phyloP scores from a whole-genome alignment of 2,888 invertebrate genomes.

The Kuschelorhynchus macadamiae region DNA sequence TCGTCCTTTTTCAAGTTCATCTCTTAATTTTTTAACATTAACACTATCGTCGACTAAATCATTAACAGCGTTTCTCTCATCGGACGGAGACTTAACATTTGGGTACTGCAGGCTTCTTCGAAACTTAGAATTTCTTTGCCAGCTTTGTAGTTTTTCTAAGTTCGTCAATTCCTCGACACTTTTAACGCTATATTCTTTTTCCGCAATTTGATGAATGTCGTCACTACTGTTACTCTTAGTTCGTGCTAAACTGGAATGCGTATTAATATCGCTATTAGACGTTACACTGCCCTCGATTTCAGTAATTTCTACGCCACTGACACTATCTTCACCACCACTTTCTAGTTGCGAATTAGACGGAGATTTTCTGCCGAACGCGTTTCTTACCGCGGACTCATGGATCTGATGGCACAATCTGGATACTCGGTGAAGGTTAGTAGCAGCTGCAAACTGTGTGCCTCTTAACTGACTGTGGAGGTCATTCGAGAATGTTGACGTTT shows the following conservation, averaged over 20 bases:
- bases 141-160: constrained; percentile 69
- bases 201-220: constrained; percentile 64
- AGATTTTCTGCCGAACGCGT: constrained; percentile 60
- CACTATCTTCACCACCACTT: constrained; percentile 60
- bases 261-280: constrained; percentile 37
- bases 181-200: constrained; percentile 58
- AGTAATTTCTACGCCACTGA: constrained; percentile 58
- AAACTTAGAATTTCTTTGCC: constrained; percentile 77
- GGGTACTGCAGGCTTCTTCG: constrained; percentile 79
- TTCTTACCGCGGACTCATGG: constrained; percentile 67
- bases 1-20: constrained; percentile 72
- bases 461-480: constrained; percentile 50
- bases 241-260: constrained; percentile 58
- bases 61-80: constrained; percentile 53
- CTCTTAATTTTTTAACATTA: constrained; percentile 71
- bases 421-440: constrained; percentile 66
- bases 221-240: constrained; percentile 71
- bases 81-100: constrained; percentile 64
- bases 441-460: constrained; percentile 57
- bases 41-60: constrained; percentile 70
- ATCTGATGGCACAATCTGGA: constrained; percentile 69
- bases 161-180: constrained; percentile 64
- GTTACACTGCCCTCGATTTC: constrained; percentile 59
- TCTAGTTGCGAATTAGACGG: constrained; percentile 54
- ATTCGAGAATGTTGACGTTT: constrained; percentile 50